Evolutionary conservation across 2,888 invertebrate species (phyloP), one percentile per base, ranked within the genome.

Genomic region (Augochlorella aurata): DNA sequence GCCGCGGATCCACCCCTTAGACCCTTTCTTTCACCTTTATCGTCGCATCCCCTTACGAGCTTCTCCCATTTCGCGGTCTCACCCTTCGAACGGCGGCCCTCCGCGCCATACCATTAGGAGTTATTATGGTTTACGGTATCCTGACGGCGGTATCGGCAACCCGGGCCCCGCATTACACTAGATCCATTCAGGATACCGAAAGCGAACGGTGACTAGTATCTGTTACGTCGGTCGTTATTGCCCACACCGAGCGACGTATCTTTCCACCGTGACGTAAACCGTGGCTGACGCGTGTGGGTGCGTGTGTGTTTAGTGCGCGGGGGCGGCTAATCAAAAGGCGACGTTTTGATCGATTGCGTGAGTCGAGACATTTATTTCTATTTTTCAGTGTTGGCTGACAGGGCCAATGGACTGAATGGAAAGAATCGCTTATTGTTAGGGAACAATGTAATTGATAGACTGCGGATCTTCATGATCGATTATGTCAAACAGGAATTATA

Each of bases 151-250:
- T 45, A 74, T 74, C 74, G 68, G 70, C 81, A 54, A 76, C 49
- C 73, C 69, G 66, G 24, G 69, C 69, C 50, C 54, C 29, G 73
- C 47, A 77, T 77, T 81, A 71, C 74, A 49, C 73, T 54, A 81
- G 74, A 82, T 77, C 73, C 63, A 67, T 81, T 61, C 82, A 9
- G 67, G 49, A 74, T 77, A 74, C 67, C 9, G 24, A 63, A 69
- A 77, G 50, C 16, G 67, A 81, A 77, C 73, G 75, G 65, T 52
- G 76, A 76, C 82, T 81, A 81, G 82, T 82, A 82, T 82, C 82
- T 77, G 71, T 83, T 83, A 82, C 52, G 67, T 58, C 21, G 18
- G 29, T 65, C 71, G 74, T 83, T 83, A 83, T 82, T 82, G 61
- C 68, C 52, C 18, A 10, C 16, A 54, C 61, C 52, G 38, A 63